Evolutionary conservation across 2,888 invertebrate genomes (phyloP), one percentile per base, ranked within the genome.

Genomic region (Dermolepida albohirtum): DNA sequence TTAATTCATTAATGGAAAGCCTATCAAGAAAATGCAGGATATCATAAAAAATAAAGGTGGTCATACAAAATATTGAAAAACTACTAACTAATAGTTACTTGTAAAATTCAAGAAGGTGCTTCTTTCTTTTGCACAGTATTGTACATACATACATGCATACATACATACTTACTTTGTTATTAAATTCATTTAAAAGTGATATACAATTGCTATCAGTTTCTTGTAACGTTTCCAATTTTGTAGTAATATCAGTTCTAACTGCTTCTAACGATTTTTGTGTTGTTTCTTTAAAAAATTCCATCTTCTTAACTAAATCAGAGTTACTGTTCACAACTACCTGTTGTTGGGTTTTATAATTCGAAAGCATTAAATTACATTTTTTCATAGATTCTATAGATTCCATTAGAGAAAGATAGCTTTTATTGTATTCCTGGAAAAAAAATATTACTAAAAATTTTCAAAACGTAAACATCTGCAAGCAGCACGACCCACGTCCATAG

Each of bases 351-450:
- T 59, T 29, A 29, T 44, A 59, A 12, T 43, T 29, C 27, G 57
- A 43, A 59, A 59, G 27, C 8, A 14, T 16, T 29, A 29, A 16
- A 1, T 8, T 44, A 14, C 57, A 27, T 12, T 27, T 12, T 6
- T 44, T 59, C 57, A 59, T 59, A 5, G 43, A 12, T 41, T 27
- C 27, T 59, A 59, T 44, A 29, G 16, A 16, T 12, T 29, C 29
- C 17, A 59, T 11, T 27, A 44, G 0, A 1, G 12, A 29, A 8
- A 44, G 29, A 29, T 44, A 59, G 12, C 57, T 4, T 1, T 29
- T 14, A 10, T 59, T 27, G 14, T 44, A 44, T 59, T 59, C 44
- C 57, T 59, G 27, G 5, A 44, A 59, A 12, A 22, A 5, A 41
- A 2, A 17, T 34, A 52, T 12, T 1, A 7, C 34, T 8, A 22